Evolutionary conservation across 2,888 invertebrate genomes (phyloP).

Genomic region (Euzophera pinguis): DNA sequence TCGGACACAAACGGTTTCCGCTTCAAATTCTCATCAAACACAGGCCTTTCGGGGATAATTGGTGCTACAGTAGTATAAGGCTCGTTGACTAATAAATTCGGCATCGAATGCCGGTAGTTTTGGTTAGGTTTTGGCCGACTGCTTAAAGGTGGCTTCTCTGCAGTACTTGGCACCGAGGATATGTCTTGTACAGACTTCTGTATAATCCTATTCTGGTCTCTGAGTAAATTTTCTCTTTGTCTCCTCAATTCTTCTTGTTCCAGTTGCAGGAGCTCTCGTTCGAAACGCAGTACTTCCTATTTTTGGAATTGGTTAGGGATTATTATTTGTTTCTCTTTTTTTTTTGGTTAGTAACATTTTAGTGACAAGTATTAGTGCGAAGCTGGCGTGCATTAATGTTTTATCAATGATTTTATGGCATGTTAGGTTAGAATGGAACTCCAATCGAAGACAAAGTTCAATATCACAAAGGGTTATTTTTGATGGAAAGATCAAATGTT

Average conservation of each 20-base stretch:
- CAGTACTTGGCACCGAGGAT: conserved; percentile 49
- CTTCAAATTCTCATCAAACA: conserved; percentile 53
- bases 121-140: conserved; percentile 36
- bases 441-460: neutral
- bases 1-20: conserved; percentile 70
- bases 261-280: conserved; percentile 87
- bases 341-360: conserved; percentile 27
- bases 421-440: neutral
- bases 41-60: conserved; percentile 40
- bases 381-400: conserved; percentile 39
- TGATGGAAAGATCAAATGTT: neutral
- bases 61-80: conserved; percentile 42
- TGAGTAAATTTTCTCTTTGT: conserved; percentile 85
- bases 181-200: conserved; percentile 84
- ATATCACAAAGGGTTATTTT: neutral
- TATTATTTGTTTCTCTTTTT: conserved; percentile 15
- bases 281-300: conserved; percentile 87
- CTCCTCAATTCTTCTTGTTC: conserved; percentile 89
- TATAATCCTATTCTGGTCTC: conserved; percentile 82
- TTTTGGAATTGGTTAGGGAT: conserved; percentile 21
- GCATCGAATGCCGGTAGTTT: conserved; percentile 73
- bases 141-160: conserved; percentile 54
- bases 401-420: conserved; percentile 12
- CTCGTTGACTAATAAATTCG: conserved; percentile 64
- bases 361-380: conserved; percentile 24